phyloP scores from a whole-genome alignment of 2,113 vertebrate species.

The Aldabrachelys gigantea region DNA sequence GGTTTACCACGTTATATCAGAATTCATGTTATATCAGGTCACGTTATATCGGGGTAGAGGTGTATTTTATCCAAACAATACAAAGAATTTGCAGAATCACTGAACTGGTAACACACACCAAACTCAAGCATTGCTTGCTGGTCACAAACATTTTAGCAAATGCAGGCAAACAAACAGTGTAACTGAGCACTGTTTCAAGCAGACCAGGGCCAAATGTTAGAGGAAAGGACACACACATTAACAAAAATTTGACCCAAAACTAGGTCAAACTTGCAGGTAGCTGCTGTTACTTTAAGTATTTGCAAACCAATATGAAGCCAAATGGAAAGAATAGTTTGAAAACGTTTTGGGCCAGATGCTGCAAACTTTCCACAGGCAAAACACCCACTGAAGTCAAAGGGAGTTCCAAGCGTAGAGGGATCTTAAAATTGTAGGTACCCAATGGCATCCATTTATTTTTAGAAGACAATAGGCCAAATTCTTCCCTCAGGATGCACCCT shows the following conservation, averaged over 20 bases:
- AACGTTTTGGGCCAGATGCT: neutral
- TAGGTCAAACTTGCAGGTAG: neutral
- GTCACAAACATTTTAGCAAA: neutral
- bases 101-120: neutral
- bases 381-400: neutral
- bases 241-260: neutral
- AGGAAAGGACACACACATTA: neutral
- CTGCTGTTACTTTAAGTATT: neutral
- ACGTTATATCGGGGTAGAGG: too few species aligned
- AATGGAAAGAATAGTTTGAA: neutral
- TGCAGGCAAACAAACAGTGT: neutral
- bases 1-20: too few species aligned
- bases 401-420: neutral
- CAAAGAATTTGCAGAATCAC: accelerated
- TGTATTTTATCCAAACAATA: neutral
- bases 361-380: neutral
- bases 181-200: neutral
- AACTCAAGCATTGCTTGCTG: neutral
- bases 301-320: conserved; percentile 15
- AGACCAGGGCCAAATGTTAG: neutral
- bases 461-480: accelerated
- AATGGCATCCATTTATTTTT: neutral
- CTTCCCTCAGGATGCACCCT: neutral
- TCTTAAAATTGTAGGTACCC: neutral
- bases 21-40: too few species aligned